Conservation (phyloP, 2,113 vertebrate species). For the Danio rerio region DNA sequence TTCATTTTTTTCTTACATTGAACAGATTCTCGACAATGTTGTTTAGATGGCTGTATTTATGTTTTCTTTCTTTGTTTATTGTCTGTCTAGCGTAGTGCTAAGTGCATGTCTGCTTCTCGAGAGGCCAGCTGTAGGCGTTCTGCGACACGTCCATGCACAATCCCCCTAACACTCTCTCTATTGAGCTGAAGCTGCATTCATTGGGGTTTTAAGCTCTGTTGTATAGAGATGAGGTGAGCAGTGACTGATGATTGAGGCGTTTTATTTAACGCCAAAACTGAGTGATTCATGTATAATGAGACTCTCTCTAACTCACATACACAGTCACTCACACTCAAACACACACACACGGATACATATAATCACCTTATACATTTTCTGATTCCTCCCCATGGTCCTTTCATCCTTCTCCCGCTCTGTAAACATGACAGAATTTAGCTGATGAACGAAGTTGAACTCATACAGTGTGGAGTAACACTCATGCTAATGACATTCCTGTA, state of each 20-base stretch:
- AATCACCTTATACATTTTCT: conserved; percentile 28
- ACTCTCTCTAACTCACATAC: conserved; percentile 9
- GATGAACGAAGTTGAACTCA: conserved; percentile 85
- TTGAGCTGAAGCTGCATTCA: neutral
- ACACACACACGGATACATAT: conserved; percentile 22
- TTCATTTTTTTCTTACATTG: no score
- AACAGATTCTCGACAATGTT: no score
- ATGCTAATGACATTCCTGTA: conserved; percentile 70
- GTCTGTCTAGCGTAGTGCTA: conserved; percentile 19
- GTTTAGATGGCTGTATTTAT: neutral
- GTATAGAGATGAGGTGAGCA: conserved; percentile 25
- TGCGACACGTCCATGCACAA: neutral
- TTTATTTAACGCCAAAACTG: conserved; percentile 25
- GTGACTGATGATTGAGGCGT: conserved; percentile 15
- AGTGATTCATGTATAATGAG: conserved; percentile 28
- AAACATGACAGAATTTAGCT: conserved; percentile 64
- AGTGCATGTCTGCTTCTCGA: conserved; percentile 13
- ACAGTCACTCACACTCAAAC: conserved; percentile 10
- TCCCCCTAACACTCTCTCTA: neutral
- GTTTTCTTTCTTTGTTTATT: conserved; percentile 35
- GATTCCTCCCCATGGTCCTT: conserved; percentile 32
- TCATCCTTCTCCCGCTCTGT: conserved; percentile 37
- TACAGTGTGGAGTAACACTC: conserved; percentile 71
- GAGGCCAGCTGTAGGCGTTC: conserved; percentile 34
- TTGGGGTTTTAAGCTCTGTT: conserved; percentile 26